phyloP scores from a whole-genome alignment of 2,888 invertebrate species.

The Carpatolechia fugitivella region DNA sequence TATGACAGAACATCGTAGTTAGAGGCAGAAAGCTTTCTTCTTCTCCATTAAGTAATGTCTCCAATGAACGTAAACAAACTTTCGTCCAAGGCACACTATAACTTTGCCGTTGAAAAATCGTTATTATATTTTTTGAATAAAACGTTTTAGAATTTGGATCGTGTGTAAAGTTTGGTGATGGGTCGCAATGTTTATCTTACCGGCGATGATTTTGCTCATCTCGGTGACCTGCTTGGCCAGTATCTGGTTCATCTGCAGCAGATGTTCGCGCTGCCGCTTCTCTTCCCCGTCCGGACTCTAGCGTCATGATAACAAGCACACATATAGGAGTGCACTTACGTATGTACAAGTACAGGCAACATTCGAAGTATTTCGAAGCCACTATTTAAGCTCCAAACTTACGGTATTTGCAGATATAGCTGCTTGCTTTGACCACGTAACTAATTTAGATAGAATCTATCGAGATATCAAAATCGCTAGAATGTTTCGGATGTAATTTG shows the following conservation, averaged over 20 bases:
- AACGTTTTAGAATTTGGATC: too few relatives aligned
- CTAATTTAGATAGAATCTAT: too few relatives aligned
- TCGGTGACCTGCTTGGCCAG: constrained; percentile 96
- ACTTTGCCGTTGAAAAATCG: too few relatives aligned
- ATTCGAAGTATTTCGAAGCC: constrained; percentile 52
- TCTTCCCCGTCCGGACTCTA: constrained; percentile 90
- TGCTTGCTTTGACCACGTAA: too few relatives aligned
- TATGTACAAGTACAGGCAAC: constrained; percentile 56
- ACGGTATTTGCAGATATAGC: constrained; percentile 35
- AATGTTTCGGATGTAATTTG: too few relatives aligned
- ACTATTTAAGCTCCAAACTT: constrained; percentile 43
- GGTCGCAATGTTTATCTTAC: constrained; percentile 73
- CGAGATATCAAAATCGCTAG: too few relatives aligned
- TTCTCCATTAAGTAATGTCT: too few relatives aligned
- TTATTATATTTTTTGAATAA: too few relatives aligned
- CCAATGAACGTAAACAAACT: too few relatives aligned
- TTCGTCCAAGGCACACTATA: too few relatives aligned
- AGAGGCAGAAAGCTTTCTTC: too few relatives aligned
- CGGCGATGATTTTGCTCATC: constrained; percentile 97
- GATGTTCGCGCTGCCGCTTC: constrained; percentile 92
- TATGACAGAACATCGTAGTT: too few relatives aligned
- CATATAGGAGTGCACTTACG: neutral
- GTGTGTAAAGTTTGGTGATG: neutral
- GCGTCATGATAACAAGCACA: constrained; percentile 42
- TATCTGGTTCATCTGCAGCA: constrained; percentile 94